phyloP scores from a whole-genome alignment of 2,797 vertebrate genomes.

The Cheirogaleus major region DNA sequence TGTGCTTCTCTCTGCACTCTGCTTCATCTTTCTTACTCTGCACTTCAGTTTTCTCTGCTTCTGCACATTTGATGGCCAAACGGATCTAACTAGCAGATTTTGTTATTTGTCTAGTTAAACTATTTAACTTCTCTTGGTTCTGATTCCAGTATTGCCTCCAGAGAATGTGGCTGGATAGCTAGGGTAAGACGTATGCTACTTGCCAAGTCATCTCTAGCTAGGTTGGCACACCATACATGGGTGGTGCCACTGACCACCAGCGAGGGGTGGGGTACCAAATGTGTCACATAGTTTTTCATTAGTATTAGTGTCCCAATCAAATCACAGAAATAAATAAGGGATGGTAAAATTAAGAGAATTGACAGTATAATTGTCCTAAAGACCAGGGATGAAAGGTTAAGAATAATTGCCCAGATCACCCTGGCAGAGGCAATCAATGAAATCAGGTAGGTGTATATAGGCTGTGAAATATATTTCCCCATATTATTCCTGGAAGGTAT shows the following conservation, averaged over 20 bases:
- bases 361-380: neutral
- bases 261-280: neutral
- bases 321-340: neutral
- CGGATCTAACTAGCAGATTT: neutral
- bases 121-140: neutral
- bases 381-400: neutral
- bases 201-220: neutral
- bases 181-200: neutral
- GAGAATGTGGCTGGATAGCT: neutral
- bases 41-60: neutral
- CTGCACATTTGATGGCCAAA: neutral
- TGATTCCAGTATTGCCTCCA: neutral
- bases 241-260: neutral
- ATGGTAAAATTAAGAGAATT: neutral
- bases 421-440: neutral
- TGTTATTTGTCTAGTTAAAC: neutral
- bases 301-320: neutral
- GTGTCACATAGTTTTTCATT: neutral
- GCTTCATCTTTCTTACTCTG: neutral
- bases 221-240: accelerated
- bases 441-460: neutral
- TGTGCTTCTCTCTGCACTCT: neutral
- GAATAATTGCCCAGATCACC: neutral
- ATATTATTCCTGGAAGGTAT: neutral
- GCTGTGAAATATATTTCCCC: neutral